Evolutionary conservation across 2,888 invertebrate genomes (phyloP).

Genomic region (Machimus rusticus): DNA sequence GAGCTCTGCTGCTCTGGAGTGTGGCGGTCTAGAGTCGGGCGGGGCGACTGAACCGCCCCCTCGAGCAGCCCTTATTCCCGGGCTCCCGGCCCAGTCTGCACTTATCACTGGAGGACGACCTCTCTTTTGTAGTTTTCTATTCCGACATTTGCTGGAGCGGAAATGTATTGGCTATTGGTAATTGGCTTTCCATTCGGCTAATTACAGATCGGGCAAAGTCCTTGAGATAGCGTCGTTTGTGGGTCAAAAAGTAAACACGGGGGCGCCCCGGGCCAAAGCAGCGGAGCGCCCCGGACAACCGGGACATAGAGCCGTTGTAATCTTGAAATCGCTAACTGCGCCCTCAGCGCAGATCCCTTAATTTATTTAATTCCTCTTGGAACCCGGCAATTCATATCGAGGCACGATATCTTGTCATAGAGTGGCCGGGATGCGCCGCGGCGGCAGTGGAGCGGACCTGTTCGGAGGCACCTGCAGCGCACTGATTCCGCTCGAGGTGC

Average conservation of each 20-base stretch:
- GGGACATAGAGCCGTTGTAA: background rate
- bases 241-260: conserved; percentile 12
- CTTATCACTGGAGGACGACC: conserved; percentile 17
- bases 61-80: background rate
- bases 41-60: background rate
- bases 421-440: background rate
- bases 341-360: conserved; percentile 1
- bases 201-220: conserved; percentile 42
- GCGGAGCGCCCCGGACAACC: background rate
- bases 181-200: conserved; percentile 48
- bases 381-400: background rate
- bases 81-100: background rate
- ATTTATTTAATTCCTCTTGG: conserved; percentile 10
- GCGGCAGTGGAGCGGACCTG: background rate
- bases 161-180: conserved; percentile 47
- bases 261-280: background rate
- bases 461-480: conserved; percentile 6
- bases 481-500: background rate
- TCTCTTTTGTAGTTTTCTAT: conserved; percentile 42
- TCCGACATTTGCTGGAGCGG: conserved; percentile 45
- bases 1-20: background rate
- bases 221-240: conserved; percentile 27
- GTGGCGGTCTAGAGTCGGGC: background rate
- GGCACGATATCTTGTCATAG: background rate
- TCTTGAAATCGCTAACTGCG: background rate